Conservation (phyloP, 2,113 vertebrate species). For the Hylia prasina region DNA sequence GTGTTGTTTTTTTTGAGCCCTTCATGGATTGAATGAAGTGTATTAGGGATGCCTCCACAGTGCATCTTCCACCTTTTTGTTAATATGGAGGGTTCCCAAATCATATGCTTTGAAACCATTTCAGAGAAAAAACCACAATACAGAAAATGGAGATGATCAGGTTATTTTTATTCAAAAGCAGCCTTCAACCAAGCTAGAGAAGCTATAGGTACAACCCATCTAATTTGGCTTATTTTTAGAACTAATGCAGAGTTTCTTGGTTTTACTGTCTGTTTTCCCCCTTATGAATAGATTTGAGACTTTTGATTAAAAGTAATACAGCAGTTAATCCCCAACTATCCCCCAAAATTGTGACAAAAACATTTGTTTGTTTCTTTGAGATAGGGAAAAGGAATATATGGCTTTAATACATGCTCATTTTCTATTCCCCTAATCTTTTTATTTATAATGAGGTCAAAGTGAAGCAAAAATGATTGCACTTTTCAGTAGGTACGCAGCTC, state of each 20-base stretch:
- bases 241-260: not conserved
- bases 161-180: not conserved
- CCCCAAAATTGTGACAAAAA: not conserved
- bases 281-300: not conserved
- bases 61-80: not conserved
- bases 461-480: not conserved
- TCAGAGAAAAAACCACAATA: not conserved
- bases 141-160: not conserved
- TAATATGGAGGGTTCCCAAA: not conserved
- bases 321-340: not conserved
- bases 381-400: not conserved
- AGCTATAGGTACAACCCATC: not conserved
- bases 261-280: not conserved
- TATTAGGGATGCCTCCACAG: not conserved
- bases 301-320: not conserved
- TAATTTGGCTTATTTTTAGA: not conserved
- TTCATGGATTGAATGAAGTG: not conserved
- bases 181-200: not conserved
- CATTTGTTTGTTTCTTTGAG: not conserved
- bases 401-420: not conserved
- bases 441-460: not conserved
- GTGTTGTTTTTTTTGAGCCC: not conserved
- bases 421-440: not conserved
- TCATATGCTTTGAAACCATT: not conserved
- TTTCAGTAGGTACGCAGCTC: not conserved